These are phyloP conservation scores for Rostratula benghalensis DNA, from an alignment of 2,113 vertebrate species.

Conservation along the genomic window DNA sequence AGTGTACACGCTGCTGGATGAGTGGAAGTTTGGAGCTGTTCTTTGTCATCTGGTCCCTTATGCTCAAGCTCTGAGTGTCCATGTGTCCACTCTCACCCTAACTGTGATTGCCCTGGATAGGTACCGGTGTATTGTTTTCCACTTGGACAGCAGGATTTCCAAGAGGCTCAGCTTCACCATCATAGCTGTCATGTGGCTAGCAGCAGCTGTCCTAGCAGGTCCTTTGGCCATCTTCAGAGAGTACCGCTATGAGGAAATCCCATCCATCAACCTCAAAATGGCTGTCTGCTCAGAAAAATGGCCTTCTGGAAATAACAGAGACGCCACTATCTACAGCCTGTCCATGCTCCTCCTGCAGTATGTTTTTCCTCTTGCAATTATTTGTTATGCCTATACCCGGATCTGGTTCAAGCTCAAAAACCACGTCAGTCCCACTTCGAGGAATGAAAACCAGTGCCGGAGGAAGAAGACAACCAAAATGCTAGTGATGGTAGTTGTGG, in stretches of 20 bases:
- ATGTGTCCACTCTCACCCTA: conserved; percentile 88
- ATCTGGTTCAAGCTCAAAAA: conserved; percentile 93
- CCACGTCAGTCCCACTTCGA: conserved; percentile 84
- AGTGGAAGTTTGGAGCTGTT: conserved; percentile 90
- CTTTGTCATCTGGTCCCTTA: conserved; percentile 90
- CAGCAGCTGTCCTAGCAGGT: conserved; percentile 82
- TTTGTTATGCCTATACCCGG: conserved; percentile 89
- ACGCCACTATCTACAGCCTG: conserved; percentile 90
- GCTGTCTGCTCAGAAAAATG: conserved; percentile 91
- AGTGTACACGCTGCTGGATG: conserved; percentile 86
- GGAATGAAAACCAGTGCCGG: conserved; percentile 80
- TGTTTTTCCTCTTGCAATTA: conserved; percentile 84
- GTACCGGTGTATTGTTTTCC: conserved; percentile 90
- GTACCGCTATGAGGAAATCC: conserved; percentile 85
- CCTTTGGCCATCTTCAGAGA: conserved; percentile 91
- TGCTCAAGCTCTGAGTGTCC: conserved; percentile 89
- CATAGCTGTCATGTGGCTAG: conserved; percentile 84
- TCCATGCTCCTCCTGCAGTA: conserved; percentile 92
- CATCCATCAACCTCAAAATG: conserved; percentile 83
- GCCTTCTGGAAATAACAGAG: conserved; percentile 83
- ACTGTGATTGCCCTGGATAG: conserved; percentile 90
- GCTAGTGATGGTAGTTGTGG: conserved; percentile 88
- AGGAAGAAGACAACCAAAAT: conserved; percentile 92
- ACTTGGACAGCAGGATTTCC: conserved; percentile 86
- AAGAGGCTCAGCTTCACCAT: conserved; percentile 83